Conservation (phyloP, 2,797 vertebrate genomes). For the Balearica regulorum region DNA sequence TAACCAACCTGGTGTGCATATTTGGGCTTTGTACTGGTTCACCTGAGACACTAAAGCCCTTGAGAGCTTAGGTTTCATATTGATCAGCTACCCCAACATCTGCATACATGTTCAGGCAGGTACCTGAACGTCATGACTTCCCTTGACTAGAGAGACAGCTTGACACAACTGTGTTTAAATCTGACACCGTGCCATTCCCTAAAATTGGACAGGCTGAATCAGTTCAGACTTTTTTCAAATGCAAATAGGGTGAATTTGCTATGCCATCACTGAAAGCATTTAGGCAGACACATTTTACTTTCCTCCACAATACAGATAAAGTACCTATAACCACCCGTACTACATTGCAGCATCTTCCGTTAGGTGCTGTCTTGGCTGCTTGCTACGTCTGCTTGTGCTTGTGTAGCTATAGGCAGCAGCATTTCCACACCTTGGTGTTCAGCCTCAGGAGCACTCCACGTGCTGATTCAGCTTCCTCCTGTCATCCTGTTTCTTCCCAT, state of each 20-base stretch:
- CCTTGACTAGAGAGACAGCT: neutral
- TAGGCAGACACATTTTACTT: neutral
- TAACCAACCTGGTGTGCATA: fast-evolving
- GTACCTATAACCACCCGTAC: neutral
- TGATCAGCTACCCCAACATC: neutral
- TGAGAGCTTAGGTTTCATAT: neutral
- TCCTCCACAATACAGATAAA: neutral
- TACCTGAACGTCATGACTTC: neutral
- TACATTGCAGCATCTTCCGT: neutral
- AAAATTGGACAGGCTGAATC: neutral
- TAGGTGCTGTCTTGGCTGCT: neutral
- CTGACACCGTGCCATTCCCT: fast-evolving
- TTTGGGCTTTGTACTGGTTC: neutral
- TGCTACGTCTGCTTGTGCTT: neutral
- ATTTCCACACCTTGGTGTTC: neutral
- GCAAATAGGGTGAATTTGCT: neutral
- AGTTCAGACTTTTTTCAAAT: neutral
- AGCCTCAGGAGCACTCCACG: neutral
- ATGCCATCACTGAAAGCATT: neutral
- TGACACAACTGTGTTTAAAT: neutral
- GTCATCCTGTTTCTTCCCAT: neutral
- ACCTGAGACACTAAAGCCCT: neutral
- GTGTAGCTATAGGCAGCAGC: neutral
- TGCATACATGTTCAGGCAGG: neutral
- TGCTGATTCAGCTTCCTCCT: neutral